phyloP scores from a whole-genome alignment of 1,140 invertebrate species.

The Euura lappo region DNA sequence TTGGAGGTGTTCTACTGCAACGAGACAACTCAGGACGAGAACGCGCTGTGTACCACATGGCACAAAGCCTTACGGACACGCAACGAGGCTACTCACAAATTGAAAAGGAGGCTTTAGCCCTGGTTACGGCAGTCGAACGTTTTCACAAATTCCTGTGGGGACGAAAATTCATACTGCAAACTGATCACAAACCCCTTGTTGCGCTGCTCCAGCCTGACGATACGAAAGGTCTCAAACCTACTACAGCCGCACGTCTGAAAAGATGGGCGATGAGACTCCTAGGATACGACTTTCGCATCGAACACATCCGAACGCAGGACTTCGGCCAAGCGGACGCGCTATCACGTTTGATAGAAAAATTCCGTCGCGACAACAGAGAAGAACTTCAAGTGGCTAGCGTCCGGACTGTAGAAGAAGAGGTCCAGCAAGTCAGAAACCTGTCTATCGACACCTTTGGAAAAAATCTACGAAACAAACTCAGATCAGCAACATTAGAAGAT shows the following conservation, averaged over 20 bases:
- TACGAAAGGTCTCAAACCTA: conserved; percentile 34
- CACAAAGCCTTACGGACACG: conserved; percentile 33
- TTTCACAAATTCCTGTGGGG: conserved; percentile 50
- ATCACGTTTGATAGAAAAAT: conserved; percentile 31
- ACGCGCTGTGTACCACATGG: conserved; percentile 29
- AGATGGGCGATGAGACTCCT: conserved; percentile 35
- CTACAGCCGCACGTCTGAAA: conserved; percentile 37
- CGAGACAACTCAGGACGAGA: conserved; percentile 17
- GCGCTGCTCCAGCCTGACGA: conserved; percentile 38
- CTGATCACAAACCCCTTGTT: conserved; percentile 56
- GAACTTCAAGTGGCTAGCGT: conserved; percentile 19
- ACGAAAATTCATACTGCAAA: conserved; percentile 43
- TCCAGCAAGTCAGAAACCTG: conserved; percentile 11
- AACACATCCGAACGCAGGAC: conserved; percentile 30
- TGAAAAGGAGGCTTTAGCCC: conserved; percentile 52
- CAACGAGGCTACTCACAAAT: conserved; percentile 51
- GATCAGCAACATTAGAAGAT: neutral
- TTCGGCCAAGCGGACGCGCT: conserved; percentile 35
- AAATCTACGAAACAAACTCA: neutral
- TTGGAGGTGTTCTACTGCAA: conserved; percentile 35
- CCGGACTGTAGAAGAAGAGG: conserved; percentile 18
- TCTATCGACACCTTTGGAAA: conserved; percentile 5
- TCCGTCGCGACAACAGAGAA: conserved; percentile 26
- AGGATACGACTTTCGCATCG: conserved; percentile 30
- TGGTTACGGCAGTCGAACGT: conserved; percentile 41